phyloP scores from a whole-genome alignment of 2,797 vertebrate species.

The Heliangelus exortis region DNA sequence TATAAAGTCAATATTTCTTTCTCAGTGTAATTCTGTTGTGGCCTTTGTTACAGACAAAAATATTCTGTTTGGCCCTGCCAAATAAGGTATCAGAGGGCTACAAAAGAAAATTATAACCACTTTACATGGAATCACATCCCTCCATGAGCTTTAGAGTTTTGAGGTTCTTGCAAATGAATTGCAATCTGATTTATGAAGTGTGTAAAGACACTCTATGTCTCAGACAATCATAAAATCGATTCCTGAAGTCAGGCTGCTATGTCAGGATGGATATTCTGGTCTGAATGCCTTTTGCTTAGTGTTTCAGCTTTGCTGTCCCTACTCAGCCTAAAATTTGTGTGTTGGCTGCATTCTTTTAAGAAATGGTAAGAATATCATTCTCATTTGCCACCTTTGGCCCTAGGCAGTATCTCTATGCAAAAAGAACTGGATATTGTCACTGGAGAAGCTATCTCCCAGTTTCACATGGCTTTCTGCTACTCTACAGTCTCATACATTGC shows the following conservation, averaged over 20 bases:
- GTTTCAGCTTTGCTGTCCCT: not conserved
- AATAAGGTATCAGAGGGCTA: not conserved
- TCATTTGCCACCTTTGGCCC: not conserved
- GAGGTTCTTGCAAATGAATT: not conserved
- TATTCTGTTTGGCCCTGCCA: not conserved
- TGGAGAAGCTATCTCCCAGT: not conserved
- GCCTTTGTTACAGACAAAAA: not conserved
- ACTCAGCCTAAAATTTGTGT: not conserved
- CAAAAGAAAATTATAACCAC: not conserved
- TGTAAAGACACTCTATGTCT: not conserved
- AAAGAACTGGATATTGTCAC: not conserved
- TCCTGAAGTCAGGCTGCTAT: fast-evolving
- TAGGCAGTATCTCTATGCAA: not conserved
- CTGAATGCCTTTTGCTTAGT: not conserved
- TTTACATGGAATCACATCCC: not conserved
- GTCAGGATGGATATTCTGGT: not conserved
- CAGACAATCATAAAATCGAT: not conserved
- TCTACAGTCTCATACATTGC: not conserved
- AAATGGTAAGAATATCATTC: not conserved
- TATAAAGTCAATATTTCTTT: not conserved
- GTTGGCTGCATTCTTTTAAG: not conserved
- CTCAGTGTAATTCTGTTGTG: not conserved
- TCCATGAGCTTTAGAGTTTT: not conserved
- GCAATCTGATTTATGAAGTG: not conserved
- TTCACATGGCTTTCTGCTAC: not conserved